These are phyloP conservation scores for Diprion similis DNA, from an alignment of 1,140 invertebrate genomes.

Conservation along the genomic window DNA sequence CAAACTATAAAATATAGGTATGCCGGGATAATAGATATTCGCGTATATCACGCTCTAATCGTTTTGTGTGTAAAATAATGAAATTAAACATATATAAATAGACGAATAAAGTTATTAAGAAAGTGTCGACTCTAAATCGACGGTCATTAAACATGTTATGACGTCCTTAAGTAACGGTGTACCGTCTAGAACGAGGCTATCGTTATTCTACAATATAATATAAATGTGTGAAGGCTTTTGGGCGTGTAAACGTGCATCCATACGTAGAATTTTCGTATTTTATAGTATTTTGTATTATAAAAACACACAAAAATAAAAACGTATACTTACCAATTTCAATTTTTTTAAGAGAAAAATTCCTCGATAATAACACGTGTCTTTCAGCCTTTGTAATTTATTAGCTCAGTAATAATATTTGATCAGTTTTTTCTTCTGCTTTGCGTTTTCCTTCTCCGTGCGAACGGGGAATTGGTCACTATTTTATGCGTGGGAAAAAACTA, in stretches of 20 bases:
- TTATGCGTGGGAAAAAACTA: too few relatives aligned
- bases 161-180: background rate
- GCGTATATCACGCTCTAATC: background rate
- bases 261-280: conserved; percentile 16
- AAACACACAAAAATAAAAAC: background rate
- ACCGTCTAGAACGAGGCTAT: background rate
- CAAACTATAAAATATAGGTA: too few relatives aligned
- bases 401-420: background rate
- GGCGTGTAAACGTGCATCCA: conserved; percentile 11
- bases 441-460: background rate
- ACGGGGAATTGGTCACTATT: too few relatives aligned
- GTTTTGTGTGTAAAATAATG: background rate
- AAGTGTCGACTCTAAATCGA: background rate
- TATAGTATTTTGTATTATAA: background rate
- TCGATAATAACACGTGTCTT: background rate
- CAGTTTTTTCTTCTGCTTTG: background rate
- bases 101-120: background rate
- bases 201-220: background rate
- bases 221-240: conserved; percentile 25
- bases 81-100: background rate
- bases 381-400: background rate
- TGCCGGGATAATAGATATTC: too few relatives aligned
- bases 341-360: background rate
- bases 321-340: background rate
- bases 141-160: background rate